Base-by-base conservation (phyloP, 2,113 vertebrate species). In the Benitochromis conjunctus region DNA sequence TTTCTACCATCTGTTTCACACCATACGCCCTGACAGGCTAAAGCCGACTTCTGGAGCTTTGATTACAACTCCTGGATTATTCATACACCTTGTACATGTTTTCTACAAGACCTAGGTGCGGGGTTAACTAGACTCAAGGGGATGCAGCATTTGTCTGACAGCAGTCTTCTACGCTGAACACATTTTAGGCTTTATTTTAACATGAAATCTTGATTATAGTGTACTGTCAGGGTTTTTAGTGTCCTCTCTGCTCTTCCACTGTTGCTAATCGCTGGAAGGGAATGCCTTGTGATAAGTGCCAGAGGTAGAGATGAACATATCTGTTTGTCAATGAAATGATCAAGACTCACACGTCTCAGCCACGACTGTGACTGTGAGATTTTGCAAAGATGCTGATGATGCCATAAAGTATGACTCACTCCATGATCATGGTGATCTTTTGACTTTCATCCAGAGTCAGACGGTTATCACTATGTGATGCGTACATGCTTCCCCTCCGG, bases 1-100 rank as follows among this genome's bases (percentile, higher is more conserved):
- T 94, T 87, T 88, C 69, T 69, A 84, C 90, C 91, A 90, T 94
- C 91, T 95, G 92, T 84, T 92, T 90, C 87, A 87, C 71, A 62
- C 57, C 9, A 21, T 38, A 13, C 24, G 18, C 55, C 77, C 83
- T 87, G 78, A 92, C 87, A 88, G 85, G 69, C 69, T 51, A 78
- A 69, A 82, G 43, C 80, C 64, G 89, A 86, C 86, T 86, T 88
- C 69, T 87, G 64, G 66, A 58, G 55, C 88, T 91, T 89, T 93
- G 87, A 94, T 93, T 90, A 90, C 86, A 92, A 84, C 87, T 86
- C 60, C 12, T 87, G 84, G 88, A 90, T 94, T 90, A 94, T 91
- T 92, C 86, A 91, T 80, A 86, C 81, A 76, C 74, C 74, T n/a
- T 85, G 71, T 85, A 80, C 66, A 64, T 85, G 58, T 69, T 85